Evolutionary conservation across 2,113 vertebrate genomes (phyloP), one percentile per base, ranked within the genome.

Genomic region (Callithrix jacchus): DNA sequence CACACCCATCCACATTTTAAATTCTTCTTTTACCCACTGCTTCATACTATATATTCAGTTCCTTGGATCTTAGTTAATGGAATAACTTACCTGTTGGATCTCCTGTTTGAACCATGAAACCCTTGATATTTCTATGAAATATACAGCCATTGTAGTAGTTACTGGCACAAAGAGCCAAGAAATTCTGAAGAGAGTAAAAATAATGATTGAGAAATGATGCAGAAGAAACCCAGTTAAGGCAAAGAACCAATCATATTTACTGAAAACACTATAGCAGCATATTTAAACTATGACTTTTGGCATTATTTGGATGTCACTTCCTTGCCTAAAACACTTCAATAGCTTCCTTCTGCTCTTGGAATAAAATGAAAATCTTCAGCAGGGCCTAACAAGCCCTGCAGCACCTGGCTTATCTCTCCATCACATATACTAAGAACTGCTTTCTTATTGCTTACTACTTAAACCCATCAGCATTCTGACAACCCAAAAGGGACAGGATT

Each of bases 71-170:
- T 14, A 56, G 11, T 1, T 16, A 83, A 87, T 58, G 71, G 47
- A 97, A 93, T 49, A 79, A 92, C 84, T 98, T 98, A 99, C 99
- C 99, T 98, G 99, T 99, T 2, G 99, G 99, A 98, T 99, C 99
- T 94, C 99, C 99, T 0, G 99, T 99, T 98, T 99, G 99, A 85
- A 99, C 99, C 99, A 99, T 99, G 98, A 99, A 99, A 77, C 99
- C 99, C 98, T 99, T 99, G 97, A 99, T 99, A 95, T 99, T 99
- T 93, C 99, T 98, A 97, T 99, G 99, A 98, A 99, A 99, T 93
- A 99, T 12, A 86, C 99, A 99, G 40, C 99, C 99, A 56, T 83
- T 99, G 98, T 99, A 99, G 98, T 99, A 99, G 35, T 99, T 99
- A 93, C 99, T 99, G 96, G 99, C 99, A 98, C 99, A 99, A 92